Evolutionary conservation across 2,888 invertebrate genomes (phyloP).

Genomic region (Trichogramma evanescens): DNA sequence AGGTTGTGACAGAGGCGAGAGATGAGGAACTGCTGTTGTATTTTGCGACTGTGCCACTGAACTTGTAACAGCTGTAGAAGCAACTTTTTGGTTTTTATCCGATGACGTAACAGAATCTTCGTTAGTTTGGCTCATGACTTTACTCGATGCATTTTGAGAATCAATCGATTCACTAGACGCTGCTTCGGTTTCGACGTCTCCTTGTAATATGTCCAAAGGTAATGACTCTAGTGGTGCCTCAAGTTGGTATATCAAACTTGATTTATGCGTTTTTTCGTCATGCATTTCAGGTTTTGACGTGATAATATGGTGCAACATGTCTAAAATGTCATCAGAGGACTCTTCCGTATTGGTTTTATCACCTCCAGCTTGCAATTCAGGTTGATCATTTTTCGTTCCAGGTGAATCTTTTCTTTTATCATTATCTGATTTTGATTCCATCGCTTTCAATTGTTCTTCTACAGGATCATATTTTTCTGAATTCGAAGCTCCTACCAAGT

Average conservation of each 20-base stretch:
- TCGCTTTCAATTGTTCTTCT: constrained; percentile 17
- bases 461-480: constrained; percentile 3
- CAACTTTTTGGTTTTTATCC: neutral
- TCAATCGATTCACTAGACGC: constrained; percentile 17
- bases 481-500: constrained; percentile 20
- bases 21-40: constrained; percentile 56
- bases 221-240: constrained; percentile 41
- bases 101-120: constrained; percentile 21
- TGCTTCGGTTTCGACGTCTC: constrained; percentile 23
- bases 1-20: constrained; percentile 66
- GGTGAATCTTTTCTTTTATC: constrained; percentile 13
- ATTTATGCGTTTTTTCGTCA: constrained; percentile 37
- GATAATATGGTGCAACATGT: constrained; percentile 62
- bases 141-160: constrained; percentile 7
- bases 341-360: constrained; percentile 46
- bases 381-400: constrained; percentile 12
- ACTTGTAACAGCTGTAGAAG: constrained; percentile 16
- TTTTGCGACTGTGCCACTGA: constrained; percentile 40
- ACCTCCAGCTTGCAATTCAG: too few species aligned
- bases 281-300: constrained; percentile 45
- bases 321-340: constrained; percentile 63
- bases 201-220: constrained; percentile 42
- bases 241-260: constrained; percentile 40
- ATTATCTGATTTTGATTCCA: constrained; percentile 12
- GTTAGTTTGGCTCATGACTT: constrained; percentile 15